These are phyloP conservation scores for Ramphastos sulfuratus DNA, from an alignment of 2,113 vertebrate genomes.

Conservation along the genomic window DNA sequence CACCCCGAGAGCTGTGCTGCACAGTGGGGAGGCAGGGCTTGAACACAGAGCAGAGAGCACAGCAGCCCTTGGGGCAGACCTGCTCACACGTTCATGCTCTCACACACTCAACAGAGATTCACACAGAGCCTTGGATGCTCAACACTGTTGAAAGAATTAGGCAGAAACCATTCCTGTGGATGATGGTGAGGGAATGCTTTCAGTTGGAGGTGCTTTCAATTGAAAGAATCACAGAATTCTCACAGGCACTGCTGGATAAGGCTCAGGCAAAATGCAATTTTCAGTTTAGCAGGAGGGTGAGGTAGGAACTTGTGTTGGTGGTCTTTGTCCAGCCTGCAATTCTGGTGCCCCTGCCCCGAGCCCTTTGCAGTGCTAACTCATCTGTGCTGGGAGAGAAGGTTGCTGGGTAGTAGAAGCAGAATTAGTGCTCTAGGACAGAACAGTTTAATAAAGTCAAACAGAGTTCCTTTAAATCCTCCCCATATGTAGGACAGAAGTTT, in stretches of 20 bases:
- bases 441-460: neutral
- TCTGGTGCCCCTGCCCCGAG: neutral
- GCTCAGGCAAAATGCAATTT: neutral
- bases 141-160: neutral
- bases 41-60: neutral
- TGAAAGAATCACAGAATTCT: neutral
- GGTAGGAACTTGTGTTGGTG: neutral
- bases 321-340: neutral
- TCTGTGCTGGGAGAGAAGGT: neutral
- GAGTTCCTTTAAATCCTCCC: neutral
- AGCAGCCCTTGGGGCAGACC: neutral
- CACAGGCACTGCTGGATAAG: neutral
- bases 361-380: neutral
- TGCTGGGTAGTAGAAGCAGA: neutral
- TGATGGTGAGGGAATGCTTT: rapidly evolving
- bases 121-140: rapidly evolving
- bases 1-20: neutral
- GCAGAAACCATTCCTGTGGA: neutral
- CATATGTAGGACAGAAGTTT: neutral
- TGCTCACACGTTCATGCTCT: neutral
- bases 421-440: neutral
- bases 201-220: neutral
- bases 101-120: no score
- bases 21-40: neutral
- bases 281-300: neutral